phyloP scores from a whole-genome alignment of 2,113 vertebrate species.

The Alligator mississippiensis region DNA sequence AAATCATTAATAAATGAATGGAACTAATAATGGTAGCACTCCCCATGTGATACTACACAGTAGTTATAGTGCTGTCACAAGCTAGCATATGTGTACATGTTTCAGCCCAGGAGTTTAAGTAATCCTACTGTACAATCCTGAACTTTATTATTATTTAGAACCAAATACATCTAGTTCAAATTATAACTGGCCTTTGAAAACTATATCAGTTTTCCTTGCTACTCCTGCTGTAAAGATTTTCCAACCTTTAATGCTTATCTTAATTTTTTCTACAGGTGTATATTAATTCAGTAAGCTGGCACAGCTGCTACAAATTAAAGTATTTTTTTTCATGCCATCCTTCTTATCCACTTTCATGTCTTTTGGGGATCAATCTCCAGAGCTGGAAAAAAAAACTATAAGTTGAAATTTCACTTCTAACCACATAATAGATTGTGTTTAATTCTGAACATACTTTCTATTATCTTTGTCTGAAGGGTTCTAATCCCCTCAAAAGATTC shows the following conservation, averaged over 20 bases:
- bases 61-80: neutral
- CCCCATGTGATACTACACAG: neutral
- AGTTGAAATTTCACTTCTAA: conserved; percentile 62
- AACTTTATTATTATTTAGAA: neutral
- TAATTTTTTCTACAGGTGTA: conserved; percentile 48
- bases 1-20: neutral
- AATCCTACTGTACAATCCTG: too few species aligned
- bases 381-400: conserved; percentile 46
- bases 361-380: conserved; percentile 40
- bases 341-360: conserved; percentile 48
- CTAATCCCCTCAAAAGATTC: conserved; percentile 29
- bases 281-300: conserved; percentile 46
- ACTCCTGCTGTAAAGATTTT: neutral
- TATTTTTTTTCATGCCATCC: conserved; percentile 43
- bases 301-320: conserved; percentile 64
- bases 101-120: neutral
- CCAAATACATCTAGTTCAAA: neutral
- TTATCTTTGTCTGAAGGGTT: conserved; percentile 40
- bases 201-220: conserved; percentile 22
- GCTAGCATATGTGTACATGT: neutral
- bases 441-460: conserved; percentile 23
- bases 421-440: conserved; percentile 23
- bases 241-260: conserved; percentile 9
- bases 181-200: conserved; percentile 24
- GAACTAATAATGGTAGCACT: neutral